Conservation (phyloP, 2,797 vertebrate genomes). For the Macropus fuliginosus region DNA sequence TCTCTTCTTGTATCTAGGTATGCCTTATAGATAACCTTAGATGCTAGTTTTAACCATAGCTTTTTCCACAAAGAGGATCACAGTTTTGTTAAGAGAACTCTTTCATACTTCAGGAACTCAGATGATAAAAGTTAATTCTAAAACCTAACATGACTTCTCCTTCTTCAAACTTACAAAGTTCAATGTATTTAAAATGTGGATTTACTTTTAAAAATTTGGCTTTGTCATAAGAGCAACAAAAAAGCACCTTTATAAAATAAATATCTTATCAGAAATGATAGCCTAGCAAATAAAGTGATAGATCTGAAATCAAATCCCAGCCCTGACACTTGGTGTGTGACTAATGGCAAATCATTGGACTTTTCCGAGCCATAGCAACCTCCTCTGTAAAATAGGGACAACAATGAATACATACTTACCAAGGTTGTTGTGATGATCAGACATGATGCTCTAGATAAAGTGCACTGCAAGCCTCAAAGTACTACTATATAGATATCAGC, state of each 20-base stretch:
- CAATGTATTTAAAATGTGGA: slow-evolving; percentile 26
- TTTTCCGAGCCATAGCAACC: background rate
- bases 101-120: slow-evolving; percentile 31
- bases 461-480: background rate
- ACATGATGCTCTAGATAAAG: background rate
- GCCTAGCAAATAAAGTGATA: background rate
- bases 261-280: background rate
- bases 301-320: background rate
- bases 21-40: background rate
- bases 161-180: background rate
- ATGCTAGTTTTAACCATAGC: background rate
- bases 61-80: background rate
- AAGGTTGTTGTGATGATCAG: background rate
- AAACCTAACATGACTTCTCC: background rate
- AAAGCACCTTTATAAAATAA: background rate
- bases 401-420: background rate
- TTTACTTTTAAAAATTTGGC: background rate
- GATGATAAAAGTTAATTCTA: background rate
- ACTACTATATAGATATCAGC: background rate
- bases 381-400: background rate
- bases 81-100: slow-evolving; percentile 5
- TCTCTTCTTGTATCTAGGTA: background rate
- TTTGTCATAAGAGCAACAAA: background rate
- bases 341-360: background rate
- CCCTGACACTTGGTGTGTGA: background rate